Percentiles rank a stretch among this genome's conserved stretches.
These are phyloP conservation scores for Aradus depressus DNA, from an alignment of 2,888 invertebrate genomes.

Conservation along the genomic window DNA sequence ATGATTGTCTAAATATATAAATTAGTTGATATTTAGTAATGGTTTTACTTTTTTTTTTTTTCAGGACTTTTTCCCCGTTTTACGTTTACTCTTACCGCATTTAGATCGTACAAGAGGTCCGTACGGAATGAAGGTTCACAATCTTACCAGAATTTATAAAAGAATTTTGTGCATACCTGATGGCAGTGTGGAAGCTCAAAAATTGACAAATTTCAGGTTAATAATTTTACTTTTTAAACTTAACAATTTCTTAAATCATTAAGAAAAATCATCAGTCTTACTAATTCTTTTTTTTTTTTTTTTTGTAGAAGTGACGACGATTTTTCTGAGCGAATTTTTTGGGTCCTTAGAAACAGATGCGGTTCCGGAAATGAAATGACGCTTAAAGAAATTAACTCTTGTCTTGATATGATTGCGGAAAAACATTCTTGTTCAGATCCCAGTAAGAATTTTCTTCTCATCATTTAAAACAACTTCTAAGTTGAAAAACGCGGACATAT, in stretches of 20 bases:
- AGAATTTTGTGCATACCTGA: constrained; percentile 62
- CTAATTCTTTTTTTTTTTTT: not conserved
- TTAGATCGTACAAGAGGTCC: constrained; percentile 67
- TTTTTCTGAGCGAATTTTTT: constrained; percentile 69
- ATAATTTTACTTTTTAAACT: not conserved
- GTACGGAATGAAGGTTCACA: constrained; percentile 71
- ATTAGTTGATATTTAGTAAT: not conserved
- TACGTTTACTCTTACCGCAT: constrained; percentile 68
- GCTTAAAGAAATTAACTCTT: constrained; percentile 58
- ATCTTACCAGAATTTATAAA: constrained; percentile 61
- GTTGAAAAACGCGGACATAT: no score
- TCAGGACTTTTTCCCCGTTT: constrained; percentile 53
- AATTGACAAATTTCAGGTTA: constrained; percentile 41
- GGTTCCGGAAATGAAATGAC: constrained; percentile 42
- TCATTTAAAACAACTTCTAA: not conserved
- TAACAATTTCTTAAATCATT: not conserved
- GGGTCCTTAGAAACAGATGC: constrained; percentile 48
- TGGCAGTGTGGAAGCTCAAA: constrained; percentile 46
- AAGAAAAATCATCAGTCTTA: not conserved
- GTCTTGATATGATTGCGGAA: constrained; percentile 62
- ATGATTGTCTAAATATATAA: no score
- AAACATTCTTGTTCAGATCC: constrained; percentile 51
- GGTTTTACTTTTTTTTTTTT: constrained; percentile 32
- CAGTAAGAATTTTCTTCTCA: constrained; percentile 36
- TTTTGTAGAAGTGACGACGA: constrained; percentile 46